Evolutionary conservation across 2,888 invertebrate species (phyloP), one percentile per base, ranked within the genome.

Genomic region (Spisula subtruncata): DNA sequence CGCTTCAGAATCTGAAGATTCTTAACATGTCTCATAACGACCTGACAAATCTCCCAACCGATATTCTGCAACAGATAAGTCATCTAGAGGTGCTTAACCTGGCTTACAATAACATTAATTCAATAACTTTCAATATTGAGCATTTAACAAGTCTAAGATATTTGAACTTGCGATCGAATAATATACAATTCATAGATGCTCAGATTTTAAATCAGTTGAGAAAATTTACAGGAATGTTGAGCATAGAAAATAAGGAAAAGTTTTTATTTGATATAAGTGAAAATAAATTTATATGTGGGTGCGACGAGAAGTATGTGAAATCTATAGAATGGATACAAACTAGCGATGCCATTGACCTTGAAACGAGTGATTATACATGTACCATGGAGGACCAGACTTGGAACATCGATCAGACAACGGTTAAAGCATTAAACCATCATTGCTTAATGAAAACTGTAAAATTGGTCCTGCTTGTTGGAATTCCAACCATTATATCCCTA

Each of bases 1-100:
- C 54, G 16, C n/a, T 60, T 10, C 10, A 18, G 18, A 66, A 83
- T 20, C 66, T 83, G 12, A 35, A 66, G 20, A 20, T n/a, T 16
- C 60, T 83, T 16, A 66, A 41, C 10, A 12, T 83, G 41, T 54
- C 83, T 0, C 14, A 35, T n/a, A 83, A 83, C 41, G 66, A 25
- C 35, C 35, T 83, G 8, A n/a, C 41, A 10, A 56, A 35, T 35
- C n/a, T 83, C 25, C 83, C 83, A 32, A 18, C n/a, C 32, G 18
- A 66, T 83, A 83, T 46, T 41, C 41, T 83, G 8, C 35, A 66
- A 35, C 32, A 25, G 16, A 83, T 29, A 29, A 29, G 20, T 14
- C 29, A 66, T 12, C 60, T 83, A 35, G 18, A n/a, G 35, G 6
- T 10, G 18, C 66, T 83, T 14, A 41, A 83, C 66, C 41, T 83